Evolutionary conservation across 1,140 invertebrate species (phyloP), one percentile per base, ranked within the genome.

Genomic region (Ceratina australensis): DNA sequence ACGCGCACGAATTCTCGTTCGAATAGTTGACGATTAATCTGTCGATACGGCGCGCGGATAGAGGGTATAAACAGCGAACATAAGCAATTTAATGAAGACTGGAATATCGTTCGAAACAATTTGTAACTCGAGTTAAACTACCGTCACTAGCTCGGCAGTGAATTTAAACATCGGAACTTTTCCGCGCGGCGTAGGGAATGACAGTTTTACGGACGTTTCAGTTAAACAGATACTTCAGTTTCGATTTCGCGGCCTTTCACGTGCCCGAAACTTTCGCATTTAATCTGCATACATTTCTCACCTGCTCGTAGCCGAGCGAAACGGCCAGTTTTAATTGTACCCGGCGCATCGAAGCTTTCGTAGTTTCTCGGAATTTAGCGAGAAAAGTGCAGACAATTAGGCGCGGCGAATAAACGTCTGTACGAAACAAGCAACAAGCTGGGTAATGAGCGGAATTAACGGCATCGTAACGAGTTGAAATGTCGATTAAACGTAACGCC

Each of bases 371-470:
- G 42, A 50, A 60, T 69, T 69, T 65, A 26, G 24, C 22, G 56
- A 33, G 28, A 13, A 47, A 65, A 60, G 22, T 33, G 13, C 56
- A 56, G 20, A 56, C 72, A 74, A 66, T 73, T 73, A 73, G 67
- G 28, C 56, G 33, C 49, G 4, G 28, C 22, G 63, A 16, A 26
- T 54, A 26, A 66, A 33, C 28, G 72, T 54, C 49, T n/a, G 28
- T 15, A 5, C 10, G 5, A n/a, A 66, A 66, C 42, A 47, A 76
- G 42, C 59, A 76, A 69, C 65, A 69, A 59, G 54, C 12, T n/a
- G 67, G 26, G 47, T 76, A 76, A 76, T 56, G 65, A 76, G 60
- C 42, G 42, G 65, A 75, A 68, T 67, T 75, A 76, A 76, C 57
- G 54, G 42, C n/a, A 57, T 56, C 61, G 72, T 66, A 74, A 74